Percentiles rank a stretch among this genome's conserved stretches.
Evolutionary conservation across 2,113 vertebrate species (phyloP).

Genomic region (Megaceryle torquata): DNA sequence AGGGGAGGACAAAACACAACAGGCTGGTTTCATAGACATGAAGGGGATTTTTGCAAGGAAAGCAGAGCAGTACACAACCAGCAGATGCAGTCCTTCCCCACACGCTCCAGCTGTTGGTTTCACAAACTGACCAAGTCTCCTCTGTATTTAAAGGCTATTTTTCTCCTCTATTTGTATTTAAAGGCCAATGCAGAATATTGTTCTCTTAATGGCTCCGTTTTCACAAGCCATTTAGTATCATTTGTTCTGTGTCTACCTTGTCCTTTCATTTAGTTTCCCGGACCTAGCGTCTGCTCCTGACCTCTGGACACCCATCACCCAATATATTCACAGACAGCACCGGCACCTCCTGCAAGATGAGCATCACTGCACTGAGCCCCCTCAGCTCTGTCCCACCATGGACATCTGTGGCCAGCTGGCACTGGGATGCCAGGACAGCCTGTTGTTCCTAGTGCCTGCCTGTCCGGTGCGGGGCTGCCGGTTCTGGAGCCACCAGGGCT

Average conservation of each 20-base stretch:
- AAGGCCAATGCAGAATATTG: constrained; percentile 4
- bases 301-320: constrained; percentile 36
- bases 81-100: not conserved
- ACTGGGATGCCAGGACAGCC: not conserved
- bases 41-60: not conserved
- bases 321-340: not conserved
- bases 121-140: not conserved
- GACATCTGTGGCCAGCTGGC: not conserved
- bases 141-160: constrained; percentile 31
- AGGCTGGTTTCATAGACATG: not conserved
- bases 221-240: constrained; percentile 52
- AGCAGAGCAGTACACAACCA: not conserved
- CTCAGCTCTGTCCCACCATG: not conserved
- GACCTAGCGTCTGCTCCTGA: constrained; percentile 13
- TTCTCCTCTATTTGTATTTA: constrained; percentile 13
- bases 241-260: constrained; percentile 49
- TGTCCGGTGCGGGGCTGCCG: not conserved
- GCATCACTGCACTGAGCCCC: not conserved
- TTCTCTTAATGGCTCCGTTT: constrained; percentile 39
- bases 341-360: not conserved
- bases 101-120: not conserved
- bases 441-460: not conserved
- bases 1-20: not conserved
- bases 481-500: not conserved
- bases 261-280: constrained; percentile 25